Base-by-base conservation (phyloP, 2,113 vertebrate species). In the Lagenorhynchus albirostris region DNA sequence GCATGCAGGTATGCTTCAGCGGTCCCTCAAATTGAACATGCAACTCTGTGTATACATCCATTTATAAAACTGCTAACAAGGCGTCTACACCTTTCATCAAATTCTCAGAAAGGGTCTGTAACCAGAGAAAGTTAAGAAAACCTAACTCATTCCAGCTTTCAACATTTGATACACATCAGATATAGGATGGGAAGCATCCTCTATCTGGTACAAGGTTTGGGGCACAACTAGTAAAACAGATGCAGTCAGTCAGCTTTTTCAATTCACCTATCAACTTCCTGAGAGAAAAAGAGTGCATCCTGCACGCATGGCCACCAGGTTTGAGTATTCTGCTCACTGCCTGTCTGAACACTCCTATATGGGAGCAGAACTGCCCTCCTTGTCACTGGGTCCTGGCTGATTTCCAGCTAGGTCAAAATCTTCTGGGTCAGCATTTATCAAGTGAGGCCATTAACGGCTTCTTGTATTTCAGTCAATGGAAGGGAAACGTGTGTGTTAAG, bases 241-340 rank as follows among this genome's bases (percentile, higher is more conserved):
- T 1, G 10, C 36, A 33, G 58, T 13, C 36, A 36, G 58, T 13
- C 60, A 20, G 18, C 50, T 20, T 50, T 50, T 26, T 41, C 21
- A 7, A 10, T n/a, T 31, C 8, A 63, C 67, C 79, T 6, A 3
- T 17, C 36, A 0, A 47, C 55, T 68, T 53, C 41, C 65, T 4
- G 3, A 26, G 58, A 89, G 70, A 21, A 26, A 70, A 60, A 62
- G 26, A n/a, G n/a, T 9, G 90, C 7, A 2, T 14, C 58, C 63
- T 0, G 3, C 33, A 3, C 0, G 2, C 33, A 36, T 0, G 17
- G 53, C 44, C 33, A 13, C 33, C 60, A 17, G 47, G 31, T 6
- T 0, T 9, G 18, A 41, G 21, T 11, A 1, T 7, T 2, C 33
- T 18, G 17, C 41, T 73, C 85, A 12, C 82, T 5, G 18, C 63